These are phyloP conservation scores for Hydriomena furcata DNA, from an alignment of 2,888 invertebrate species.

Conservation along the genomic window DNA sequence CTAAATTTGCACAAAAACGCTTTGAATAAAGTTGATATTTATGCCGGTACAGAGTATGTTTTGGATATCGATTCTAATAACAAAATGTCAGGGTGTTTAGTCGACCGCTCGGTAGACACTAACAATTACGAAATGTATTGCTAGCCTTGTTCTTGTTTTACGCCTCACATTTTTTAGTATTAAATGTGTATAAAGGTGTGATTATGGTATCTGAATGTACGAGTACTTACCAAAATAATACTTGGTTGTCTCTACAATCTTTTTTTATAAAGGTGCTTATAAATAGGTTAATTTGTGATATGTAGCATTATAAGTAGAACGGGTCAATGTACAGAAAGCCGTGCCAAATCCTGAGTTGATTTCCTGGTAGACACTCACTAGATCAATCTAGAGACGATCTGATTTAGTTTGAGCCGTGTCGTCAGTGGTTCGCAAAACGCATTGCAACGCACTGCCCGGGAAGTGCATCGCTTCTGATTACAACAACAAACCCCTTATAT, in stretches of 20 bases:
- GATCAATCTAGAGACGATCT: constrained; percentile 45
- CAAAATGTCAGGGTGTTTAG: constrained; percentile 20
- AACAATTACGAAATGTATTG: constrained; percentile 7
- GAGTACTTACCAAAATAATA: background rate
- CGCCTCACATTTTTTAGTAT: background rate
- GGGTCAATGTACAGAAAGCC: constrained; percentile 53
- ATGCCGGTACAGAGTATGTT: constrained; percentile 1
- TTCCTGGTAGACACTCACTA: constrained; percentile 59
- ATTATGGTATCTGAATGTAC: background rate
- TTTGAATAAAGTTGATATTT: constrained; percentile 11
- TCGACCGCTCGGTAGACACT: constrained; percentile 11
- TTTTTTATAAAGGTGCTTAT: background rate
- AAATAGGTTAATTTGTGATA: constrained; percentile 20
- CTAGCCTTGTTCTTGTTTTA: constrained; percentile 4
- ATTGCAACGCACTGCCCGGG: constrained; percentile 48
- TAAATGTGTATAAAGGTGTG: background rate
- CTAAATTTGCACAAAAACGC: constrained; percentile 19
- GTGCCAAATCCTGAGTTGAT: constrained; percentile 62
- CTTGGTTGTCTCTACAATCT: no score
- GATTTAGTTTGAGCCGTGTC: constrained; percentile 49
- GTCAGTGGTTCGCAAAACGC: constrained; percentile 47
- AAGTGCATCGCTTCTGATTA: constrained; percentile 48
- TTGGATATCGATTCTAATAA: no score
- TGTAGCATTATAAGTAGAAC: constrained; percentile 36
- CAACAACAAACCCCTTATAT: constrained; percentile 52